Evolutionary conservation across 2,113 vertebrate species (phyloP), one percentile per base, ranked within the genome.

Genomic region (Pluvianellus socialis): DNA sequence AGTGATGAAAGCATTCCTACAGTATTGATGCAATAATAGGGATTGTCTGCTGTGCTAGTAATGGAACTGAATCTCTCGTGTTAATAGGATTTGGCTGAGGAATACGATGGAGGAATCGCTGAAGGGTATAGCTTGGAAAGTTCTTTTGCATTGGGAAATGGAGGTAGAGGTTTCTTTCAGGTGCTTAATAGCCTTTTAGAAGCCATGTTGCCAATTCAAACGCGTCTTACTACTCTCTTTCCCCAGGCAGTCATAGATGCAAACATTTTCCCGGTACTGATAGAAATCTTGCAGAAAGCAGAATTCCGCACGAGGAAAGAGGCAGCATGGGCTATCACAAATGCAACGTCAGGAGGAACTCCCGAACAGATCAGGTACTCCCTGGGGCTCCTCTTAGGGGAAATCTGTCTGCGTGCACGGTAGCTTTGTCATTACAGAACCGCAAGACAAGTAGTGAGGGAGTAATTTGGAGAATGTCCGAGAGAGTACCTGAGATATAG

Each of bases 301-400:
- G 99, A 99, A 70, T 99, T 99, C 96, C 99, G 99, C 56, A 99
- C 99, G 49, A 98, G 99, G 97, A 99, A 99, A 92, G 99, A 99
- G 96, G 99, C 99, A 6, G 99, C 99, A 1, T 99, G 99, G 99
- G 99, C 99, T 42, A 99, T 99, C 87, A 99, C 99, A 23, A 99
- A 99, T 5, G 99, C 99, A 47, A 99, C 99, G 0, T 99, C 99
- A 5, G 99, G 99, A 95, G 99, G 99, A 63, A 99, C 99, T 1
- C 98, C 99, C 1, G 99, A 99, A 44, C 99, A 99, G 97, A 99
- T 99, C 95, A 99, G 99, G 99, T 99, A 94, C 62, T 53, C 10
- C 32, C 23, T 7, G 7, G 0, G n/a, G 27, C 47, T 10, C 10
- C 50, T 65, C 44, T 8, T 4, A 3, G 14, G 32, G 40, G 20